Percentiles rank a stretch among this genome's conserved stretches.
These are phyloP conservation scores for Phodopus roborovskii DNA, from an alignment of 2,113 vertebrate genomes.

Conservation along the genomic window DNA sequence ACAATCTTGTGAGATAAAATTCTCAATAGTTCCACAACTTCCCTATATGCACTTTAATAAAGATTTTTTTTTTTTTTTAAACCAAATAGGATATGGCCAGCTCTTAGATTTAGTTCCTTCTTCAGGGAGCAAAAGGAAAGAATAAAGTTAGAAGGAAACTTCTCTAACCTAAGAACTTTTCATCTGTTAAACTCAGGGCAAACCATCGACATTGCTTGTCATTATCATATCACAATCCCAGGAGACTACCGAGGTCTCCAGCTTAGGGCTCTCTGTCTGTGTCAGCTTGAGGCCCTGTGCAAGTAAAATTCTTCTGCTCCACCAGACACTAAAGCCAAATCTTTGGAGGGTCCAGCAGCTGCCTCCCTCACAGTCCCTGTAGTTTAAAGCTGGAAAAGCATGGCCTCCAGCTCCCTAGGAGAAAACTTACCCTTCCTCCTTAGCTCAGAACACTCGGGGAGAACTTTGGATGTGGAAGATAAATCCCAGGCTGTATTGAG, in stretches of 20 bases:
- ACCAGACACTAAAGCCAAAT: background rate
- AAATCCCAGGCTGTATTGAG: background rate
- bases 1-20: slow-evolving; percentile 31
- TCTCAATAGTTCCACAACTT: slow-evolving; percentile 49
- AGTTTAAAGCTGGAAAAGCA: background rate
- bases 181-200: background rate
- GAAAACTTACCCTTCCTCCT: too few relatives aligned
- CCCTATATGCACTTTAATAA: slow-evolving; percentile 40
- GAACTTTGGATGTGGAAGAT: background rate
- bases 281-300: background rate
- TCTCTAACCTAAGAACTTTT: slow-evolving; percentile 43
- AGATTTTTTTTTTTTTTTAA: slow-evolving; percentile 31
- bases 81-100: slow-evolving; percentile 1
- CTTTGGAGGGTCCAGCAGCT: background rate
- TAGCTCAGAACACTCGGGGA: background rate
- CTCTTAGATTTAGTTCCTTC: slow-evolving; percentile 60
- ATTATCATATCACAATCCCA: background rate
- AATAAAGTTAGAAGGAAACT: slow-evolving; percentile 2
- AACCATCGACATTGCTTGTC: background rate
- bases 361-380: background rate
- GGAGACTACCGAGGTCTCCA: background rate
- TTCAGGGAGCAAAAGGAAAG: background rate
- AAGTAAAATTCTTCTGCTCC: background rate
- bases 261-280: background rate
- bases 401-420: too few relatives aligned